Percentiles rank a stretch among this genome's conserved stretches.
phyloP scores from a whole-genome alignment of 1,140 invertebrate species.

The Drosophila guanche region DNA sequence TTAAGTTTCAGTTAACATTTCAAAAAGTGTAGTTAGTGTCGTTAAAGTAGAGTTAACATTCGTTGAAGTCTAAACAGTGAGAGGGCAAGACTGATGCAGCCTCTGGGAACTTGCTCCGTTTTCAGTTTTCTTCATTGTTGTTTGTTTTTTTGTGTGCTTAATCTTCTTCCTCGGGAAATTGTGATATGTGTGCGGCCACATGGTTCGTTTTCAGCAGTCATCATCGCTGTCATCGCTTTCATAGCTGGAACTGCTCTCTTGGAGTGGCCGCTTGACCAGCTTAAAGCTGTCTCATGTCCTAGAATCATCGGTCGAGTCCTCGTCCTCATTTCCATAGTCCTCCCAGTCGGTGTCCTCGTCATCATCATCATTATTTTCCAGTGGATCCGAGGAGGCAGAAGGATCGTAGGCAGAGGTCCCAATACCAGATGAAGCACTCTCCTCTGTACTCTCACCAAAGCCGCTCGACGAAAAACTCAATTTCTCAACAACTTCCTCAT shows the following conservation, averaged over 20 bases:
- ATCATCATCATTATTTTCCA: background rate
- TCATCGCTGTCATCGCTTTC: too few relatives aligned
- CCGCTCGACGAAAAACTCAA: slow-evolving; percentile 51
- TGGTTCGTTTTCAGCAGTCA: too few relatives aligned
- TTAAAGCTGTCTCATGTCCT: too few relatives aligned
- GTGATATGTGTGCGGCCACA: too few relatives aligned
- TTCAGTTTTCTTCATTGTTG: background rate
- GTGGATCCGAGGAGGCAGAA: slow-evolving; percentile 6
- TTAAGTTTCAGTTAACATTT: background rate
- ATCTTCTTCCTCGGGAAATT: too few relatives aligned
- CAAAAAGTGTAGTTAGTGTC: slow-evolving; percentile 3
- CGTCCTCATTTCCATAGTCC: background rate
- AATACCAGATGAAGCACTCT: slow-evolving; percentile 74
- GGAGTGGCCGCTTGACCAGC: too few relatives aligned
- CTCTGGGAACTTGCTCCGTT: slow-evolving; percentile 31
- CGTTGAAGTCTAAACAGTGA: slow-evolving; percentile 4
- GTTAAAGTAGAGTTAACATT: slow-evolving; percentile 1
- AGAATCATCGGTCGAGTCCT: too few relatives aligned
- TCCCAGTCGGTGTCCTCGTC: background rate
- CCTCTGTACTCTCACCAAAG: slow-evolving; percentile 57
- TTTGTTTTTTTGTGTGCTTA: background rate
- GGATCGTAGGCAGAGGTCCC: slow-evolving; percentile 39
- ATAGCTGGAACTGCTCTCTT: too few relatives aligned
- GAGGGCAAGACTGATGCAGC: slow-evolving; percentile 30
- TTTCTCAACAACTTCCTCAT: slow-evolving; percentile 13